Conservation (phyloP, 1,140 invertebrate species). For the Potamilus streckersoni region DNA sequence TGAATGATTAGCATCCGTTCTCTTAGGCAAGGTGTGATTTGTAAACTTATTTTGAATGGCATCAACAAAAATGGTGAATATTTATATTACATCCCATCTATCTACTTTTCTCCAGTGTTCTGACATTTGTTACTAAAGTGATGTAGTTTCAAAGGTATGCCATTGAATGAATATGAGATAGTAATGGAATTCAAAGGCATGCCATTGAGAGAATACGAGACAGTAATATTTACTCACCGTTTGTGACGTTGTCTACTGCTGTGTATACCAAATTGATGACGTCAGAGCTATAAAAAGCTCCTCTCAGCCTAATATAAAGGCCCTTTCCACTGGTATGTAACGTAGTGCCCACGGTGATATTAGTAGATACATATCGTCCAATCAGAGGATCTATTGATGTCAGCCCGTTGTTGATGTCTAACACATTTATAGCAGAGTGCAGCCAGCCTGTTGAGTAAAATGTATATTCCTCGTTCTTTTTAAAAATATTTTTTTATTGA, state of each 20-base stretch:
- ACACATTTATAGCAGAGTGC: slow-evolving; percentile 42
- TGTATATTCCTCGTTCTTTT: neutral
- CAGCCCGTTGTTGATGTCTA: slow-evolving; percentile 55
- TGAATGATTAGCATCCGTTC: no score
- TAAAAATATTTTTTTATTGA: neutral
- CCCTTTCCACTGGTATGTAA: slow-evolving; percentile 37
- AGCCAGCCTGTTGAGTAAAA: slow-evolving; percentile 46
- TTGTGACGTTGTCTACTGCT: slow-evolving; percentile 50
- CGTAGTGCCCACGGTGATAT: slow-evolving; percentile 45
- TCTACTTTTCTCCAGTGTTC: no score
- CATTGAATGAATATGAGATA: no score
- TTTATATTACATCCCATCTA: no score
- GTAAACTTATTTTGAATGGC: no score
- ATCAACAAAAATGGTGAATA: no score
- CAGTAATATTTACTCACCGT: slow-evolving; percentile 33
- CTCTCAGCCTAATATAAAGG: slow-evolving; percentile 54
- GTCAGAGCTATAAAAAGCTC: slow-evolving; percentile 53
- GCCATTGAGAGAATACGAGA: no score
- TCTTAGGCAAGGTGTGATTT: no score
- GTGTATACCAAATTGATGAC: slow-evolving; percentile 57
- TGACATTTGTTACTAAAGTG: no score
- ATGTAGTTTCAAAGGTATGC: no score
- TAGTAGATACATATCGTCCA: slow-evolving; percentile 42
- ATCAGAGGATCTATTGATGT: slow-evolving; percentile 46
- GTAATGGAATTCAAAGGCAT: no score